Evolutionary conservation across 2,113 vertebrate species (phyloP), one percentile per base, ranked within the genome.

Genomic region (Psittacula cyanocephala): DNA sequence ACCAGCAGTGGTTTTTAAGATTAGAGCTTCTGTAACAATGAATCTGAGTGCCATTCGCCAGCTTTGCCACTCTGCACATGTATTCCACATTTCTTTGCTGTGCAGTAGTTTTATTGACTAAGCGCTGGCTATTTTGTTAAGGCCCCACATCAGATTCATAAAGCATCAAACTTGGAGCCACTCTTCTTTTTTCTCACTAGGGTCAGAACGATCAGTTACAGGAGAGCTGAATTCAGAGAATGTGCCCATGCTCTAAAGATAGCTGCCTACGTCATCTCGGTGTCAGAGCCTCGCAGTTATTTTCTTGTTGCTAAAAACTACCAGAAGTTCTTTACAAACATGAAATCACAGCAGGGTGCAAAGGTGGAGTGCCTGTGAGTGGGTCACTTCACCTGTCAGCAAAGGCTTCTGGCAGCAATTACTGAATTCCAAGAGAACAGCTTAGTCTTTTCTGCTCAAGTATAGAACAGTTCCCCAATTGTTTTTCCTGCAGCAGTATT

Each of bases 331-430:
- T 63, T 68, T 28, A 6, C 77, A 89, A 81, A 72, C 44, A 15
- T 29, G 39, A 71, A 86, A n/a, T 68, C 43, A 13, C n/a, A 70
- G 59, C 71, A 75, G 79, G 64, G 55, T 71, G 68, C 91, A 59
- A 74, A 94, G 85, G 68, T 91, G 88, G 80, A 71, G 69, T 31
- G 63, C 53, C 67, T 53, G 31, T 72, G 70, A 80, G 23, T 53
- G 81, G 70, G 63, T 68, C 47, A 37, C 47, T 92, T 92, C 67
- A 57, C 0, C 0, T 67, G 52, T 88, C 83, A 63, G 84, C 74
- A 72, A 85, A 82, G 81, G 63, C 81, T 78, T 60, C 72, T 92
- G 91, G 83, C 81, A 89, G 52, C 60, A 82, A 89, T 87, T 76
- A 72, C 57, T 2, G 3, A 65, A 94, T 80, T 91, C 85, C 85